Evolutionary conservation across 2,113 vertebrate species (phyloP).

Genomic region (Microcebus tavaratra): DNA sequence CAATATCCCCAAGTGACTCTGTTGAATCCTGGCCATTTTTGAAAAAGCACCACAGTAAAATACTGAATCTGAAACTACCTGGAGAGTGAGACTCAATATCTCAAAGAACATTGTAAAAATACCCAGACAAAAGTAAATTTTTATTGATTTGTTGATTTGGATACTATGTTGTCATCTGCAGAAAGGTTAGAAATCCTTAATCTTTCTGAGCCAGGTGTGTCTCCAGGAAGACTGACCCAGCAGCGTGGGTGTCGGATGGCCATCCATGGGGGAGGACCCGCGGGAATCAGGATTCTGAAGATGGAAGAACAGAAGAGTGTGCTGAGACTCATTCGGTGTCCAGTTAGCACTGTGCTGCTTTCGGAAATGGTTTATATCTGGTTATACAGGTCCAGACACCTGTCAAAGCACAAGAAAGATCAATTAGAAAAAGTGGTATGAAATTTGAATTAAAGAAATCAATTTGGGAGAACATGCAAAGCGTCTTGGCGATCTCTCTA

Average conservation of each 20-base stretch:
- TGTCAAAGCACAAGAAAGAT: constrained; percentile 36
- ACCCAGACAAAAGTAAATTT: not conserved
- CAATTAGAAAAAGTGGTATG: not conserved
- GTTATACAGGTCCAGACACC: constrained; percentile 76
- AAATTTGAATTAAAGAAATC: not conserved
- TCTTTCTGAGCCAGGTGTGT: not conserved
- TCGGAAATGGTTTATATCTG: constrained; percentile 75
- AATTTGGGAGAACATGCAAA: not conserved
- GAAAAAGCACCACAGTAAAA: not conserved
- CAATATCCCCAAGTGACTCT: not conserved
- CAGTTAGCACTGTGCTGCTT: not conserved
- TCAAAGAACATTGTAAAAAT: not conserved
- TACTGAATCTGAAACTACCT: not conserved
- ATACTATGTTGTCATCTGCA: not conserved
- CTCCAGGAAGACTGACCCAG: not conserved
- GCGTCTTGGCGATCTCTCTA: no score
- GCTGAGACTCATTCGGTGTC: not conserved
- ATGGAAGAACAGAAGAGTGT: not conserved
- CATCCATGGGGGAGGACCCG: rapidly evolving
- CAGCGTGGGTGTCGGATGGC: not conserved
- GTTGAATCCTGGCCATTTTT: not conserved
- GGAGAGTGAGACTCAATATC: not conserved
- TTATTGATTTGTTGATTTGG: not conserved
- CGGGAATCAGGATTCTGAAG: not conserved
- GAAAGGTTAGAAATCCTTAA: not conserved